Conservation (phyloP, 2,888 invertebrate genomes). For the Spodoptera littoralis region DNA sequence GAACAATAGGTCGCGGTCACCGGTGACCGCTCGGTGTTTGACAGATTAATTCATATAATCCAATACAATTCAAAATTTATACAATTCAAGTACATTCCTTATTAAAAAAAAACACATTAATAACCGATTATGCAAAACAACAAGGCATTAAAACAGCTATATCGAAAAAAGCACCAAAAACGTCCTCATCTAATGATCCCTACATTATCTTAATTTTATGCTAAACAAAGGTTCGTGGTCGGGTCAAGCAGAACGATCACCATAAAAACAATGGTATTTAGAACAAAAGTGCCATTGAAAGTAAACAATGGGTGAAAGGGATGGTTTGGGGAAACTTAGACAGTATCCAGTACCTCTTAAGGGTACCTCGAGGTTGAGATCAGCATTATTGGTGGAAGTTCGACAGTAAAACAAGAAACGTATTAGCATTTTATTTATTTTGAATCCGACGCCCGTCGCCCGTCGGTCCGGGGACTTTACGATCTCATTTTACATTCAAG, state of each 20-base stretch:
- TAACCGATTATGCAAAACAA: not conserved
- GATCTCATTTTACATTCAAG: conserved; percentile 58
- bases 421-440: conserved; percentile 74
- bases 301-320: conserved; percentile 33
- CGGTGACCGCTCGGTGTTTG: too few species aligned
- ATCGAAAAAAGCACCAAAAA: conserved; percentile 7
- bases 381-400: conserved; percentile 67
- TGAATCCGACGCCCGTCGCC: conserved; percentile 48
- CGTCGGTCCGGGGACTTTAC: conserved; percentile 48
- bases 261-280: conserved; percentile 41
- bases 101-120: not conserved
- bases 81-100: too few species aligned
- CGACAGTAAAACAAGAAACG: conserved; percentile 66
- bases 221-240: conserved; percentile 37
- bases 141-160: conserved; percentile 9
- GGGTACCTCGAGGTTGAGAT: conserved; percentile 47
- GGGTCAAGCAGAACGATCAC: conserved; percentile 33
- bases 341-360: conserved; percentile 58
- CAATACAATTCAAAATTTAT: too few species aligned
- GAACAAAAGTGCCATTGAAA: conserved; percentile 41
- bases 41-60: too few species aligned
- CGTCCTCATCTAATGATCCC: conserved; percentile 34
- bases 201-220: conserved; percentile 30
- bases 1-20: too few species aligned
- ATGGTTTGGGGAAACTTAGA: conserved; percentile 40